These are phyloP conservation scores for Haemorhous mexicanus DNA, from an alignment of 2,113 vertebrate species.

Conservation along the genomic window DNA sequence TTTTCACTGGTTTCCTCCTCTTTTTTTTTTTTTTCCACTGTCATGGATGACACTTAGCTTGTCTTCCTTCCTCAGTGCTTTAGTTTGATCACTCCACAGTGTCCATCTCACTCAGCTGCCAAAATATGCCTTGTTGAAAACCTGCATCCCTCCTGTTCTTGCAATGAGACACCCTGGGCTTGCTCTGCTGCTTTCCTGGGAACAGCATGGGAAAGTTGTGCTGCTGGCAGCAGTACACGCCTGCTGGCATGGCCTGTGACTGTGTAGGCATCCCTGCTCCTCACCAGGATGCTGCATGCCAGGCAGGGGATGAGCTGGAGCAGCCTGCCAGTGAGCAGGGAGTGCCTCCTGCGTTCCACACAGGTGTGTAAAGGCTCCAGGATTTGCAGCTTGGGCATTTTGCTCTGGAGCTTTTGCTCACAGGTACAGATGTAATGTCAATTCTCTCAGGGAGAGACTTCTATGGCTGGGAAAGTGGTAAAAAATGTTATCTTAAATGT, in stretches of 20 bases:
- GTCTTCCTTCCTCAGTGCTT: background rate
- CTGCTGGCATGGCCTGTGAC: background rate
- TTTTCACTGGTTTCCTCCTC: background rate
- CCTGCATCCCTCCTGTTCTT: background rate
- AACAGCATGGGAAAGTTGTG: background rate
- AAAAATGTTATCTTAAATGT: background rate
- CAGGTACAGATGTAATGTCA: no score
- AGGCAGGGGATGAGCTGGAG: background rate
- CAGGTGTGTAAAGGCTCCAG: accelerated
- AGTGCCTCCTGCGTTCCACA: accelerated
- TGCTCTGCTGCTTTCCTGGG: background rate
- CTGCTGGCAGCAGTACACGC: background rate
- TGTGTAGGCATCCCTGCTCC: background rate
- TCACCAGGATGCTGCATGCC: background rate
- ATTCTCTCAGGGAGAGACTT: background rate
- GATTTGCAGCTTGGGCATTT: background rate
- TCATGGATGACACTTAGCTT: background rate
- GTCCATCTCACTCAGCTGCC: background rate
- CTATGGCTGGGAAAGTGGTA: background rate
- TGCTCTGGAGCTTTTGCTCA: background rate
- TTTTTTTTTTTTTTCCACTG: background rate
- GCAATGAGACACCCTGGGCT: background rate
- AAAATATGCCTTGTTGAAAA: background rate
- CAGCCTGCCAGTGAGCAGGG: accelerated
- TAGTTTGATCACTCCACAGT: background rate